Evolutionary conservation across 2,888 invertebrate species (phyloP).

Genomic region (Rhagium mordax): DNA sequence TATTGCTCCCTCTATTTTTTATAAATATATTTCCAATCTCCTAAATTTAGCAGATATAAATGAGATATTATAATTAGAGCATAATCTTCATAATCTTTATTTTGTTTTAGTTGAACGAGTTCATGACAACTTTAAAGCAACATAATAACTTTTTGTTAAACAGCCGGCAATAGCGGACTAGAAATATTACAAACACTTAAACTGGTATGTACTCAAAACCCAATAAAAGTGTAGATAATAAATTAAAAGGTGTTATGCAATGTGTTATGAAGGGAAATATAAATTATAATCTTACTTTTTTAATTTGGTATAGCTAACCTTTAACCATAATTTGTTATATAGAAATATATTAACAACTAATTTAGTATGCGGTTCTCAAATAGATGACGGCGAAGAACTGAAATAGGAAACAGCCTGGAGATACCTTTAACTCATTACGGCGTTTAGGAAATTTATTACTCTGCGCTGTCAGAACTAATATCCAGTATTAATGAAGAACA

Average conservation of each 20-base stretch:
- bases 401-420: slow-evolving; percentile 37
- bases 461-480: slow-evolving; percentile 67
- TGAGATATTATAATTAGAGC: too few relatives aligned
- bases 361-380: slow-evolving; percentile 15
- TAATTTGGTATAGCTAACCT: neutral
- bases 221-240: neutral
- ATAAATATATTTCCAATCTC: too few relatives aligned
- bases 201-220: neutral
- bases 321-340: slow-evolving; percentile 7
- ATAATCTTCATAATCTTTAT: too few relatives aligned
- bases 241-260: neutral
- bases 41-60: too few relatives aligned
- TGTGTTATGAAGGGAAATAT: neutral
- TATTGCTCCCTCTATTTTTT: too few relatives aligned
- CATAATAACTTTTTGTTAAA: too few relatives aligned
- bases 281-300: neutral
- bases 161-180: neutral
- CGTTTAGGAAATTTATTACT: slow-evolving; percentile 63
- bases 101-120: too few relatives aligned
- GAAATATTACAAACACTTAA: neutral
- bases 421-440: slow-evolving; percentile 56
- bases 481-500: slow-evolving; percentile 70
- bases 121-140: too few relatives aligned
- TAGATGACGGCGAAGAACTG: slow-evolving; percentile 1
- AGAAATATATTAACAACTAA: slow-evolving; percentile 23